phyloP scores from a whole-genome alignment of 2,113 vertebrate genomes.

The Vicugna pacos region DNA sequence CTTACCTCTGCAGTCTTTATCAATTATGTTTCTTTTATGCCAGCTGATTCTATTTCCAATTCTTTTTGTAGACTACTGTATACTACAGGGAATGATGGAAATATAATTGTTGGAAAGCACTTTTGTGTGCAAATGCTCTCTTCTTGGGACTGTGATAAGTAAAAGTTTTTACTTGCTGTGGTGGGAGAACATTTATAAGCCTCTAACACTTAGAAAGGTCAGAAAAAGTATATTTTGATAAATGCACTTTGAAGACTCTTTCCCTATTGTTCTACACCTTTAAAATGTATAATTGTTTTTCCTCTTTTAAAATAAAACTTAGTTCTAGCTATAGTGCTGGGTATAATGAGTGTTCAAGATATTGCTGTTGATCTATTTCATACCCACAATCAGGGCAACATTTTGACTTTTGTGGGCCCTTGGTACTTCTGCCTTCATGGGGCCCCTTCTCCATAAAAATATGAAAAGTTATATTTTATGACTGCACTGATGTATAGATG shows the following conservation, averaged over 20 bases:
- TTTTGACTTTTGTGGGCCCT: neutral
- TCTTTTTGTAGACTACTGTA: neutral
- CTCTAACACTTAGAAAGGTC: no score
- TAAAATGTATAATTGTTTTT: neutral
- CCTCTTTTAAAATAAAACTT: neutral
- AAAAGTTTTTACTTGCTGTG: neutral
- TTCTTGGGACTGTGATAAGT: neutral
- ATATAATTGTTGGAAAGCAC: neutral
- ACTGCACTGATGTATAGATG: neutral
- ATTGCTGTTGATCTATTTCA: neutral
- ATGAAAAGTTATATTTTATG: neutral
- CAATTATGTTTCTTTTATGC: neutral
- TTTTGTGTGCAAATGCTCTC: neutral
- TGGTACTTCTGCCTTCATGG: neutral
- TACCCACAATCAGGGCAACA: neutral
- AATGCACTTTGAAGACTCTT: neutral
- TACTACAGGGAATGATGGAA: neutral
- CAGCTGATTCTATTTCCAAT: neutral
- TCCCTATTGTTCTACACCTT: neutral
- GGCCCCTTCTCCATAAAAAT: neutral
- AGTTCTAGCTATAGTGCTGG: neutral
- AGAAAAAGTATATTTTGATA: neutral
- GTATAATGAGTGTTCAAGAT: neutral
- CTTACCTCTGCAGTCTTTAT: neutral
- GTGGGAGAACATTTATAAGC: neutral